These are phyloP conservation scores for Amphiprion percula DNA, from an alignment of 2,113 vertebrate genomes.

Conservation along the genomic window DNA sequence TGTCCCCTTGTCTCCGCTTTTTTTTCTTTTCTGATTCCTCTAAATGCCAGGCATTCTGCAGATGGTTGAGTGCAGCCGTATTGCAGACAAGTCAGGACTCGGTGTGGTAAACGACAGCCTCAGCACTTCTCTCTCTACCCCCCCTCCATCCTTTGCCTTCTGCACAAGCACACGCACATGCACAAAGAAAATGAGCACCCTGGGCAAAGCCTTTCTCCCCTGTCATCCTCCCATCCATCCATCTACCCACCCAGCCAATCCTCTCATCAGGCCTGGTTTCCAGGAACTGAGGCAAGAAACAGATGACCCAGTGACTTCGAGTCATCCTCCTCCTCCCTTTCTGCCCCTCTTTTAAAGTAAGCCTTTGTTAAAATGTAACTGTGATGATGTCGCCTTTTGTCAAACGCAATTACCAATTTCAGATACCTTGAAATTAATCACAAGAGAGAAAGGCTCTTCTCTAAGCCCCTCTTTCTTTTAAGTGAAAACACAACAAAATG, in stretches of 20 bases:
- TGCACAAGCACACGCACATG: neutral
- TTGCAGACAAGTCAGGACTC: conserved; percentile 70
- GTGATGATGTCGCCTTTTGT: neutral
- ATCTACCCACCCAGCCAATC: conserved; percentile 46
- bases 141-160: conserved; percentile 3
- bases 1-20: neutral
- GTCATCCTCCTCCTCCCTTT: neutral
- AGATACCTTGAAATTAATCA: conserved; percentile 4
- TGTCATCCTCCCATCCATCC: conserved; percentile 63
- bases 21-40: conserved; percentile 47
- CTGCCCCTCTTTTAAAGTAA: neutral
- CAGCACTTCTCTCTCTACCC: conserved; percentile 46
- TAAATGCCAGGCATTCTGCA: conserved; percentile 74
- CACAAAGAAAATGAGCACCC: conserved; percentile 61
- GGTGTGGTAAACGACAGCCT: conserved; percentile 60
- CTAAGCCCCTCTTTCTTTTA: neutral
- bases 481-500: neutral
- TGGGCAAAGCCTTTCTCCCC: conserved; percentile 65
- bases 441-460: neutral
- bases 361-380: neutral
- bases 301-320: conserved; percentile 54
- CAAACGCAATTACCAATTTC: neutral
- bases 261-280: conserved; percentile 62
- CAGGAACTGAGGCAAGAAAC: conserved; percentile 57
- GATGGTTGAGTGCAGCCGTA: conserved; percentile 53